Conservation (phyloP, 1,140 invertebrate species). For the Tetranychus urticae region DNA sequence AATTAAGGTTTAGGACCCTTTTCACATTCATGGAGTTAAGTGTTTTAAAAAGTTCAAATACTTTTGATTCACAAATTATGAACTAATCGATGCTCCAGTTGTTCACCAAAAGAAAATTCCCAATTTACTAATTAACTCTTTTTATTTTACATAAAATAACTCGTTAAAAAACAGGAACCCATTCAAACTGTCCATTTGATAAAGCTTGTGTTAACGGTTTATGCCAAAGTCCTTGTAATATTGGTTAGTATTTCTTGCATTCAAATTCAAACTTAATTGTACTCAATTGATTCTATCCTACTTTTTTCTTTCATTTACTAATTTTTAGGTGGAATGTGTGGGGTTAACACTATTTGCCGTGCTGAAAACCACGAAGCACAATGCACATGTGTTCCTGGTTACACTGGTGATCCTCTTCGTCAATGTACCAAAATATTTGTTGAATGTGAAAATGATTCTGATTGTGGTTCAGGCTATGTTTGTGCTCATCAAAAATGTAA, state of each 20-base stretch:
- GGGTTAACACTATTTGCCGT: conserved; percentile 50
- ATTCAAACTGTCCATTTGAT: conserved; percentile 39
- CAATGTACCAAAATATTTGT: conserved; percentile 36
- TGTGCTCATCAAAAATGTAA: conserved; percentile 26
- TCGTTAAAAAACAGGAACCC: conserved; percentile 1
- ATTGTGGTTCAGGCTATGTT: conserved; percentile 21
- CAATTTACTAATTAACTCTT: too few relatives aligned
- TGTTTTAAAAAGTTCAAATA: too few relatives aligned
- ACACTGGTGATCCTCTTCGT: conserved; percentile 54
- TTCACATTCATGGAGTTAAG: too few relatives aligned
- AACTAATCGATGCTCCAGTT: too few relatives aligned
- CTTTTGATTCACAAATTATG: too few relatives aligned
- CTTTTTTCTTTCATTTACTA: too few relatives aligned
- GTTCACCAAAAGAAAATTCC: too few relatives aligned
- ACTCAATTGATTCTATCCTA: too few relatives aligned
- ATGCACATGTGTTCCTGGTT: conserved; percentile 56
- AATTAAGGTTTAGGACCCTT: background rate
- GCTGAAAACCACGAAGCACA: conserved; percentile 53
- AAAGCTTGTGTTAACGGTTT: conserved; percentile 51
- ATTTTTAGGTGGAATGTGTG: conserved; percentile 34
- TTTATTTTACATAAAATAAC: too few relatives aligned
- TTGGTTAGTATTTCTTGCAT: background rate
- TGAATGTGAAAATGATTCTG: conserved; percentile 18
- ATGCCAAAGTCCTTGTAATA: conserved; percentile 49
- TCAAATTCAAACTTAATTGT: too few relatives aligned